Evolutionary conservation across 2,113 vertebrate species (phyloP), one percentile per base, ranked within the genome.

Genomic region (Nematolebias whitei): DNA sequence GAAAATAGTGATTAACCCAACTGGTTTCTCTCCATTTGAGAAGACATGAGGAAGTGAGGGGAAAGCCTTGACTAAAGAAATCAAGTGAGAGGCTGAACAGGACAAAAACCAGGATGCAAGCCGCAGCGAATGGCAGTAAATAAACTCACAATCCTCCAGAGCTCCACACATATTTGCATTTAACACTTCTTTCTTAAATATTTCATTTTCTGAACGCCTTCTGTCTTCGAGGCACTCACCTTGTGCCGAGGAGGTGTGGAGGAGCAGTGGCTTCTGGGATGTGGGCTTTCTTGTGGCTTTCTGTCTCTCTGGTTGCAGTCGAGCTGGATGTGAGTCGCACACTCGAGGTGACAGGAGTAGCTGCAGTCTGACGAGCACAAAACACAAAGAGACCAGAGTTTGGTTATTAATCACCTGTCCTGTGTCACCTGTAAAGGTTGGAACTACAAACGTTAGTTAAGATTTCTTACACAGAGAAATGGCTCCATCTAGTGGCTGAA

Each of bases 261-360:
- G 66, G 88, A 63, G n/a, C 87, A 65, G 68, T 83, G 88, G 64
- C 76, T 81, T 81, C 91, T 92, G 0, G 92, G 90, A 12, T 92
- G 89, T 41, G 85, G 79, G 74, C 89, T 88, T 60, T 88, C 71
- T 74, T 72, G 47, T 2, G 78, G 12, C 0, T 44, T 57, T 53
- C 76, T 72, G 52, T 86, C 88, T 39, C 84, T 92, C 74, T 75
- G 90, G 82, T 93, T 94, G 80, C 95, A 96, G 74, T 98, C 95
- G 76, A 98, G 91, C 81, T 94, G 95, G 74, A 97, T 92, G 63
- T 92, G 93, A 70, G 77, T 84, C 79, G 89, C 84, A 84, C 96
- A 98, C 50, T 95, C 94, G 54, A 93, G 91, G 83, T 96, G 96
- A 63, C 95, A 96, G 40, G 95, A 96, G 89, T 96, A 96, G 50